These are phyloP conservation scores for Grapholita molesta DNA, from an alignment of 1,140 invertebrate species.

Conservation along the genomic window DNA sequence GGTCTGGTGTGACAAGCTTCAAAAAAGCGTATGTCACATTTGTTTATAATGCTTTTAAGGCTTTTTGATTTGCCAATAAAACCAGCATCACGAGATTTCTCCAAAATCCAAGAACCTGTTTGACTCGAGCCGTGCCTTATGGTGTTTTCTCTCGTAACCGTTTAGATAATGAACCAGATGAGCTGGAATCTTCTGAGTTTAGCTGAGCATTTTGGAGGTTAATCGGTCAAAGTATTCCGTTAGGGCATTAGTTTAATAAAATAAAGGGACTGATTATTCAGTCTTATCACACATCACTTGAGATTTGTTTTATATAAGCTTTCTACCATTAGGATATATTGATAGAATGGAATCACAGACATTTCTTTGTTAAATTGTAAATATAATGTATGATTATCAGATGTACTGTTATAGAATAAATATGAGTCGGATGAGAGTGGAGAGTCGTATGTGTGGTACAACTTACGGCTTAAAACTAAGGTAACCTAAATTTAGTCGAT, in stretches of 20 bases:
- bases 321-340: no score
- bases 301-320: no score
- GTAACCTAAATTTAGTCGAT: no score
- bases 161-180: constrained; percentile 13
- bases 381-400: no score
- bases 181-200: constrained; percentile 1
- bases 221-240: constrained; percentile 7
- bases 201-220: neutral
- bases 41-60: neutral
- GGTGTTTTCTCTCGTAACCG: constrained; percentile 20
- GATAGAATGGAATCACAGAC: no score
- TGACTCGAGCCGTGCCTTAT: constrained; percentile 23
- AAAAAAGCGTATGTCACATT: neutral
- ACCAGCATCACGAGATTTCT: constrained; percentile 19
- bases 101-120: constrained; percentile 7
- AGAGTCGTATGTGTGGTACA: no score
- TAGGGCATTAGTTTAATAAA: neutral
- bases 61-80: neutral
- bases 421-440: no score
- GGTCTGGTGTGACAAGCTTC: neutral
- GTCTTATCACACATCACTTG: neutral
- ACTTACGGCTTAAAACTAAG: no score
- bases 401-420: no score
- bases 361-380: no score
- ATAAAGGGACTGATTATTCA: neutral